phyloP scores from a whole-genome alignment of 2,797 vertebrate genomes.

The Xenops minutus region DNA sequence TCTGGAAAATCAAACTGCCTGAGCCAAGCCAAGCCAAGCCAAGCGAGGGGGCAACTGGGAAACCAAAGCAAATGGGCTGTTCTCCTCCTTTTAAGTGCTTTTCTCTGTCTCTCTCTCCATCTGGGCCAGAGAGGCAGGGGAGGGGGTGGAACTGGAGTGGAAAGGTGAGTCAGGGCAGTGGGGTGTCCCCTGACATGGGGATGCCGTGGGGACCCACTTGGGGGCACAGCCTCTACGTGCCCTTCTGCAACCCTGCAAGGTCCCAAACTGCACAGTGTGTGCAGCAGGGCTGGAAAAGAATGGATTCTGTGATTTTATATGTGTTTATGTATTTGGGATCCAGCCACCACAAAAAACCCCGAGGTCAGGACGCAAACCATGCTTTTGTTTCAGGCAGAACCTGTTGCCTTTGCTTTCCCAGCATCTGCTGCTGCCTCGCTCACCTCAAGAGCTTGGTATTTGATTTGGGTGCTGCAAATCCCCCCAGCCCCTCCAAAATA shows the following conservation, averaged over 20 bases:
- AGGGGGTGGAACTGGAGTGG: not conserved
- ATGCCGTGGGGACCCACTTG: not conserved
- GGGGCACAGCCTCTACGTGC: rapidly evolving
- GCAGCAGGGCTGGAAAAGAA: not conserved
- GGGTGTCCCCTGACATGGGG: rapidly evolving
- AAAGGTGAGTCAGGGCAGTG: rapidly evolving
- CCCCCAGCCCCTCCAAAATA: not conserved
- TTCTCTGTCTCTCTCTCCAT: not conserved
- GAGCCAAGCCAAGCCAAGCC: not conserved
- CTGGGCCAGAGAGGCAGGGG: not conserved
- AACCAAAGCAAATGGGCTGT: conserved; percentile 31
- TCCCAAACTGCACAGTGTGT: not conserved
- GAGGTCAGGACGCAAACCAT: rapidly evolving
- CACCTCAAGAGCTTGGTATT: not conserved
- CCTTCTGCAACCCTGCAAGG: not conserved
- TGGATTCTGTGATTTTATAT: not conserved
- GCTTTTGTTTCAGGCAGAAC: not conserved
- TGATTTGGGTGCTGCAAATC: not conserved
- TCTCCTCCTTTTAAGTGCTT: conserved; percentile 9
- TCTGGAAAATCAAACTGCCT: conserved; percentile 64
- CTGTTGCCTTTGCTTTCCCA: not conserved
- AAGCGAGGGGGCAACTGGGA: not conserved
- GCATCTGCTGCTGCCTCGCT: rapidly evolving
- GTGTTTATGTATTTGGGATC: rapidly evolving
- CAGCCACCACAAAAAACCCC: rapidly evolving